A percentile compares a stretch with the other conserved stretches of the same genome.
phyloP scores from a whole-genome alignment of 2,113 vertebrate genomes.

The Arothron firmamentum region DNA sequence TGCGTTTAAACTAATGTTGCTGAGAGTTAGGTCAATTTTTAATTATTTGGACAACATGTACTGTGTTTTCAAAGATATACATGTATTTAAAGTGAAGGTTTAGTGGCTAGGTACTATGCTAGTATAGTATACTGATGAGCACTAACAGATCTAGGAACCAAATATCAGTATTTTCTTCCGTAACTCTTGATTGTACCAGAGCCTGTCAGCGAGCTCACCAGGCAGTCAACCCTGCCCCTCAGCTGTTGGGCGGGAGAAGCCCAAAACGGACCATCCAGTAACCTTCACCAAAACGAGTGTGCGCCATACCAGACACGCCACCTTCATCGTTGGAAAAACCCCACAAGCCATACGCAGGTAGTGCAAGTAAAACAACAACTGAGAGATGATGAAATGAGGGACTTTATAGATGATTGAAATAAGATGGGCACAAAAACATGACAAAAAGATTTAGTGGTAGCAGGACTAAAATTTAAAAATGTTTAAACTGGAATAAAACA shows the following conservation, averaged over 20 bases:
- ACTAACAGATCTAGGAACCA: not conserved
- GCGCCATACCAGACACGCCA: slow-evolving; percentile 64
- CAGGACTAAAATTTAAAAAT: not conserved
- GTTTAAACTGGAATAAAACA: slow-evolving; percentile 2
- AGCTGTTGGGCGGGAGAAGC: slow-evolving; percentile 12
- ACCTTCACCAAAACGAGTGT: slow-evolving; percentile 72
- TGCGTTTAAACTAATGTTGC: not conserved
- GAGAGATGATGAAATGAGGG: not conserved
- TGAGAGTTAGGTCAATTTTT: too few species aligned
- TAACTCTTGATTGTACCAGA: slow-evolving; percentile 37
- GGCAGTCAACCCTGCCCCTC: slow-evolving; percentile 4
- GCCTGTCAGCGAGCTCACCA: slow-evolving; percentile 28
- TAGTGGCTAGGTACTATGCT: too few species aligned
- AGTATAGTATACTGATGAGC: too few species aligned
- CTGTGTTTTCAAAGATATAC: too few species aligned
- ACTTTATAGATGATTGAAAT: not conserved
- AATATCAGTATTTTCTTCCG: not conserved
- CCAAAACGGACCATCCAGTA: slow-evolving; percentile 69
- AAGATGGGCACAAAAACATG: not conserved
- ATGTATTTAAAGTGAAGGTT: too few species aligned
- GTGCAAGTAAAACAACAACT: not conserved
- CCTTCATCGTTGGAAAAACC: slow-evolving; percentile 83
- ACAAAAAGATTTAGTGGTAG: not conserved
- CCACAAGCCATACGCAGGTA: slow-evolving; percentile 82
- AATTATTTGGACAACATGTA: too few species aligned